Percentiles rank a stretch among this genome's conserved stretches.
Conservation (phyloP, 2,113 vertebrate species). For the Neotoma lepida region DNA sequence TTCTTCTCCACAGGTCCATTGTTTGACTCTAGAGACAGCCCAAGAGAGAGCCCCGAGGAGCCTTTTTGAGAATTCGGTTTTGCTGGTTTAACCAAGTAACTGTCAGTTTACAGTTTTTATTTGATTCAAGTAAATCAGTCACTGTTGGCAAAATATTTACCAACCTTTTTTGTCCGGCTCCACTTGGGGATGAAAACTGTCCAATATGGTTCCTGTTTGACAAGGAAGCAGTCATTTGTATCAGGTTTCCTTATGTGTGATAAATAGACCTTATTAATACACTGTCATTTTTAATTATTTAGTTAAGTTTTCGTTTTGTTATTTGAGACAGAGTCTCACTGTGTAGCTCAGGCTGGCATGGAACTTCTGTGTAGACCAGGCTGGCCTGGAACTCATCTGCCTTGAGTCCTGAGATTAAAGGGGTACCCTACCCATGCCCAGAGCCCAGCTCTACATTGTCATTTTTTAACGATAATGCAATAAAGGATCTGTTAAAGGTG, state of each 20-base stretch:
- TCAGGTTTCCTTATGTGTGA: conserved; percentile 64
- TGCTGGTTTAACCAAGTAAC: neutral
- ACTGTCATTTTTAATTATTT: conserved; percentile 26
- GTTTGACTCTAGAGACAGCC: neutral
- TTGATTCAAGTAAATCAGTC: conserved; percentile 21
- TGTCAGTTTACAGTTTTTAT: conserved; percentile 34
- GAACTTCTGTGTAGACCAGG: neutral
- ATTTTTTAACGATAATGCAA: neutral
- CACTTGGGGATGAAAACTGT: conserved; percentile 76
- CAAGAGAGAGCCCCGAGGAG: neutral
- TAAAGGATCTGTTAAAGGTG: conserved; percentile 71
- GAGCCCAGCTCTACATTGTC: neutral
- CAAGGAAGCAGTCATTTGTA: conserved; percentile 68
- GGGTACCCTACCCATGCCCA: neutral
- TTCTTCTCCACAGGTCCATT: neutral
- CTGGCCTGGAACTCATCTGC: neutral
- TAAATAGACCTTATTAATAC: conserved; percentile 41
- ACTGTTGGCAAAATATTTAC: conserved; percentile 43
- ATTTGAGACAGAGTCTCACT: neutral
- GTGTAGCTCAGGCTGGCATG: neutral
- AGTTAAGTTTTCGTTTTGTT: neutral
- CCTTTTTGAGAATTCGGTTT: conserved; percentile 55
- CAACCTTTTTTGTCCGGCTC: neutral
- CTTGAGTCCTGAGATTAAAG: neutral
- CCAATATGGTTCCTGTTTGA: conserved; percentile 46